These are phyloP conservation scores for Seriola rivoliana DNA, from an alignment of 2,113 vertebrate genomes.

Conservation along the genomic window DNA sequence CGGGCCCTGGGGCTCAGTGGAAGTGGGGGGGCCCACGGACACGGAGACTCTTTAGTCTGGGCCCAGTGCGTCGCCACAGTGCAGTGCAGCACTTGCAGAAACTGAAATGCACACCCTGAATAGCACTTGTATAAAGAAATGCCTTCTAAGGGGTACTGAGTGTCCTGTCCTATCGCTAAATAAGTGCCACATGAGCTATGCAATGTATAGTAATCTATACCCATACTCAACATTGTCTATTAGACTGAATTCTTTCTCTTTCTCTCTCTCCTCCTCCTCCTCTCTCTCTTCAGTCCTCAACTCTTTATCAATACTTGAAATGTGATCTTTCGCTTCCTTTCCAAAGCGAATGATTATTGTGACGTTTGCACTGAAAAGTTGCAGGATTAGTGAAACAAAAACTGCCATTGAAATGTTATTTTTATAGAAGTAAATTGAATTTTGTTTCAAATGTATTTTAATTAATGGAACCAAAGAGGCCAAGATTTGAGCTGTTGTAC, in stretches of 20 bases:
- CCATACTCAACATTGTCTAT: conserved; percentile 79
- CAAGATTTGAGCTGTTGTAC: conserved; percentile 93
- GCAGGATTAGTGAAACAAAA: conserved; percentile 93
- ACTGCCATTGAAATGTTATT: conserved; percentile 99
- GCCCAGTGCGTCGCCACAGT: conserved; percentile 77
- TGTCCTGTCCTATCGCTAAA: conserved; percentile 84
- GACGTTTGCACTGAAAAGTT: conserved; percentile 99
- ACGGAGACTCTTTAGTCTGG: conserved; percentile 55
- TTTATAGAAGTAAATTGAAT: conserved; percentile 95
- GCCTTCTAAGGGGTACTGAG: conserved; percentile 94
- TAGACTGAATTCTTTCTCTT: conserved; percentile 87
- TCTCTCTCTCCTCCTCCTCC: conserved; percentile 52
- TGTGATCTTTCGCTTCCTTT: conserved; percentile 99
- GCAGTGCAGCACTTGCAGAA: conserved; percentile 91
- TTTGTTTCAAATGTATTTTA: conserved; percentile 81
- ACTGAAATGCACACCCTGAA: conserved; percentile 90
- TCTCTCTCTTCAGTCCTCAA: conserved; percentile 85
- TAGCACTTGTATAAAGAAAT: conserved; percentile 96
- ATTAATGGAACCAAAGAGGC: conserved; percentile 89
- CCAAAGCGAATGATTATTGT: conserved; percentile 98
- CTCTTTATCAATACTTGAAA: conserved; percentile 99
- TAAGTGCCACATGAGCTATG: conserved; percentile 98
- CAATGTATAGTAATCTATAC: conserved; percentile 96
- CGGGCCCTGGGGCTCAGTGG: conserved; percentile 29
- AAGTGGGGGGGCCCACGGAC: conserved; percentile 48